phyloP scores from a whole-genome alignment of 1,140 invertebrate species.

The Spodoptera litura region DNA sequence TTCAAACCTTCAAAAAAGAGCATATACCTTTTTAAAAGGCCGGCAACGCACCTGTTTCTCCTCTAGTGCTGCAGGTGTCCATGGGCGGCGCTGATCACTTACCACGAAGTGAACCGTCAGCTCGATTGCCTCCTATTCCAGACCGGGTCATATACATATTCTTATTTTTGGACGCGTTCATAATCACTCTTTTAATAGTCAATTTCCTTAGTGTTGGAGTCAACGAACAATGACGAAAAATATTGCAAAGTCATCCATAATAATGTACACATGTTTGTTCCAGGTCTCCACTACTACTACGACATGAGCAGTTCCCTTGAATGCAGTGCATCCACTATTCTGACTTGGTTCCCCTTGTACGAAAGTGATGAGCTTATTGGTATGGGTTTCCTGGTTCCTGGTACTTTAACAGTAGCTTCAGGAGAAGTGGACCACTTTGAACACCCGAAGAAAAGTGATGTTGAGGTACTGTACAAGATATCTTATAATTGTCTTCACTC shows the following conservation, averaged over 20 bases:
- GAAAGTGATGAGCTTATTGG: background rate
- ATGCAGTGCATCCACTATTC: background rate
- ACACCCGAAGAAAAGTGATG: background rate
- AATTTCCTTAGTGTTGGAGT: too few species aligned
- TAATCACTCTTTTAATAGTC: background rate
- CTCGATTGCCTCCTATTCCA: too few species aligned
- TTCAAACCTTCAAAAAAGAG: too few species aligned
- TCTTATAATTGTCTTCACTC: background rate
- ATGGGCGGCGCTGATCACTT: too few species aligned
- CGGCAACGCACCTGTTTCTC: too few species aligned
- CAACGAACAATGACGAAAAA: too few species aligned
- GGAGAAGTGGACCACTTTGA: background rate
- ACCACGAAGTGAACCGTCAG: too few species aligned
- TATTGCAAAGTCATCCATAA: too few species aligned
- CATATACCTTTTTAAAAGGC: too few species aligned
- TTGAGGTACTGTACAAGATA: background rate
- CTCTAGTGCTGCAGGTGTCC: too few species aligned
- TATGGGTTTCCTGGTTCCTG: background rate
- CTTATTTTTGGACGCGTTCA: background rate
- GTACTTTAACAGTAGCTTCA: too few species aligned
- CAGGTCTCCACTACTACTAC: constrained; percentile 26
- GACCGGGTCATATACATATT: too few species aligned
- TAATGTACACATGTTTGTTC: background rate
- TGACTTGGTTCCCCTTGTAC: constrained; percentile 3
- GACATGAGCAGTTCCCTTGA: background rate